Conservation (phyloP, 2,113 vertebrate genomes). For the Rhipidura dahli region DNA sequence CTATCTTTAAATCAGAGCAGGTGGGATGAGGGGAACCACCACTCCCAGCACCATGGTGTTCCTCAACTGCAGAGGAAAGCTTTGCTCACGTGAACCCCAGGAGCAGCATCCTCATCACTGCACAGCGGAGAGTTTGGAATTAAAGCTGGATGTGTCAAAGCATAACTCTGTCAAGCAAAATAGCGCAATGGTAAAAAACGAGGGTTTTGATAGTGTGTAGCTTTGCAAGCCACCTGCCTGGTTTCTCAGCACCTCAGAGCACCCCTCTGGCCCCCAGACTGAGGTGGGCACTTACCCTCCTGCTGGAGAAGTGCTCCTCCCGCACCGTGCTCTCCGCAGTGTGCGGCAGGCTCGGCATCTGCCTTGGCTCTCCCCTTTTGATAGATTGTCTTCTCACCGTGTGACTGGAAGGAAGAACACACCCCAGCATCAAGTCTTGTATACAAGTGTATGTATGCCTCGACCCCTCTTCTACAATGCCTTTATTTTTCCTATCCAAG, state of each 20-base stretch:
- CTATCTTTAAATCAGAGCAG: not conserved
- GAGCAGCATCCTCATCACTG: not conserved
- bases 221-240: not conserved
- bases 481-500: not conserved
- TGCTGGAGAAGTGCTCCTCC: conserved; percentile 90
- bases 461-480: fast-evolving
- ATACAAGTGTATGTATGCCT: fast-evolving
- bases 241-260: not conserved
- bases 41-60: not conserved
- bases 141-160: not conserved
- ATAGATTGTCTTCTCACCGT: conserved; percentile 84
- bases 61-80: not conserved
- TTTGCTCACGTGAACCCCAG: fast-evolving
- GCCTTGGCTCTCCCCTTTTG: conserved; percentile 77
- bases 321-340: conserved; percentile 80
- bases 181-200: not conserved
- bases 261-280: not conserved
- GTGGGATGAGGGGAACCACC: not conserved
- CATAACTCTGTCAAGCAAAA: not conserved
- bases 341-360: conserved; percentile 86
- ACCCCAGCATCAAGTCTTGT: fast-evolving
- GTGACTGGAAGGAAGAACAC: conserved; percentile 74
- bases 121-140: not conserved
- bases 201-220: not conserved
- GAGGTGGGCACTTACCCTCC: conserved; percentile 76